A percentile compares a stretch with the other conserved stretches of the same genome.
phyloP scores from a whole-genome alignment of 2,888 invertebrate genomes.

The Philhelius pedissequus region DNA sequence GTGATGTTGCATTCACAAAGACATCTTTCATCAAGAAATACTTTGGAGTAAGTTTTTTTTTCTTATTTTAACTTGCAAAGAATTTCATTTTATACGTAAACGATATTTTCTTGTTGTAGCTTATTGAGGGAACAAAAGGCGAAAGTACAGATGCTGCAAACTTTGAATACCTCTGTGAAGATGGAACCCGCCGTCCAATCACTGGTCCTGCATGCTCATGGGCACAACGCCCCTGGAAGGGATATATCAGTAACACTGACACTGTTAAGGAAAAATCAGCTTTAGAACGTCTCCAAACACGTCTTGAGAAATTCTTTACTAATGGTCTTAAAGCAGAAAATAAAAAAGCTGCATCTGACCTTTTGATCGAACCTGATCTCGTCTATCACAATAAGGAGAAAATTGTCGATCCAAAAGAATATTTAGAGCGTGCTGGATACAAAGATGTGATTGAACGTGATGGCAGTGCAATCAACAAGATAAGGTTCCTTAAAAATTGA shows the following conservation, averaged over 20 bases:
- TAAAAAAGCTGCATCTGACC: constrained; percentile 78
- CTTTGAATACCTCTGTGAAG: constrained; percentile 88
- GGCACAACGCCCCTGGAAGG: constrained; percentile 93
- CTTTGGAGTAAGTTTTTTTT: constrained; percentile 82
- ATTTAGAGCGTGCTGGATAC: constrained; percentile 84
- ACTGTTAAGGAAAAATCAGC: constrained; percentile 73
- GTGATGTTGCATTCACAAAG: constrained; percentile 92
- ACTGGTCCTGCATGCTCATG: constrained; percentile 86
- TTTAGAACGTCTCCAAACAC: constrained; percentile 75
- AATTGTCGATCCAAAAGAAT: constrained; percentile 80
- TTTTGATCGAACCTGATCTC: constrained; percentile 83
- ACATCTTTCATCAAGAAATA: constrained; percentile 88
- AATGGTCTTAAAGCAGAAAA: constrained; percentile 76
- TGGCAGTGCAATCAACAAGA: constrained; percentile 84
- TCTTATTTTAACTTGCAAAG: neutral
- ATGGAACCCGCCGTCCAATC: constrained; percentile 85
- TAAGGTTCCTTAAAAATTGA: constrained; percentile 74
- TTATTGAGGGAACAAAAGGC: constrained; percentile 83
- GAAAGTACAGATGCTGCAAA: constrained; percentile 84
- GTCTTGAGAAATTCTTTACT: constrained; percentile 76
- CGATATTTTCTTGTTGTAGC: constrained; percentile 75
- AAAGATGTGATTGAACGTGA: constrained; percentile 87
- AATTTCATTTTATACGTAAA: neutral
- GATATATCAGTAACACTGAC: constrained; percentile 85
- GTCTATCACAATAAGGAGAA: constrained; percentile 79